Base-by-base conservation (phyloP, 2,888 invertebrate genomes). In the Trissonchulus latispiculum region DNA sequence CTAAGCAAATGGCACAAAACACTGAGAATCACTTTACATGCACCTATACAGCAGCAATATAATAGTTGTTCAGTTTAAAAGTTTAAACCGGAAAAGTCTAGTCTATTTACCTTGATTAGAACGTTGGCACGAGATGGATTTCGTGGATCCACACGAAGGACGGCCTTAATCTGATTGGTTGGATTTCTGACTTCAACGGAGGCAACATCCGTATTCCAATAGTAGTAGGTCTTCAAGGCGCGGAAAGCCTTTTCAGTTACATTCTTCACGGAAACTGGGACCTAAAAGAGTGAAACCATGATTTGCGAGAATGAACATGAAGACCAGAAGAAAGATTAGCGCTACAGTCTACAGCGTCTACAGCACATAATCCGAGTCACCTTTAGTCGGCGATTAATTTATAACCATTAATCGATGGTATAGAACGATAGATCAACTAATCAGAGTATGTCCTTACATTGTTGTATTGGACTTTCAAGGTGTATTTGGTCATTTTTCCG, bases 71-170 rank as follows among this genome's bases (percentile, higher is more conserved):
- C 69, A 76, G 48, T n/a, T n/a, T n/a, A n/a, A n/a, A n/a, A n/a
- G n/a, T n/a, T n/a, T n/a, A 74, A 80, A 79, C 74, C n/a, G n/a
- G n/a, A n/a, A n/a, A n/a, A n/a, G n/a, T n/a, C n/a, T n/a, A n/a
- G n/a, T n/a, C n/a, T n/a, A n/a, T n/a, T n/a, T 64, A 64, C 66
- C 66, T n/a, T 64, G 66, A 64, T 64, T 31, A 35, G 29, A n/a
- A 64, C 29, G 66, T 64, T 81, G 75, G 75, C 76, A 75, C 75
- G 77, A 66, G 76, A 77, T 64, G 77, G 77, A 71, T 74, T 77
- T 67, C 76, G 37, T 74, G 81, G 79, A 74, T 64, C 81, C 71
- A 81, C 77, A 74, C 77, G 70, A 59, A 75, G 0, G 23, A 28
- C 33, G 48, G 68, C 69, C 31, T n/a, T 1, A 70, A 75, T 67